A percentile compares a stretch with the other conserved stretches of the same genome.
These are phyloP conservation scores for Dendronephthya gigantea DNA, from an alignment of 64 coral and sea anemone species.

Conservation along the genomic window DNA sequence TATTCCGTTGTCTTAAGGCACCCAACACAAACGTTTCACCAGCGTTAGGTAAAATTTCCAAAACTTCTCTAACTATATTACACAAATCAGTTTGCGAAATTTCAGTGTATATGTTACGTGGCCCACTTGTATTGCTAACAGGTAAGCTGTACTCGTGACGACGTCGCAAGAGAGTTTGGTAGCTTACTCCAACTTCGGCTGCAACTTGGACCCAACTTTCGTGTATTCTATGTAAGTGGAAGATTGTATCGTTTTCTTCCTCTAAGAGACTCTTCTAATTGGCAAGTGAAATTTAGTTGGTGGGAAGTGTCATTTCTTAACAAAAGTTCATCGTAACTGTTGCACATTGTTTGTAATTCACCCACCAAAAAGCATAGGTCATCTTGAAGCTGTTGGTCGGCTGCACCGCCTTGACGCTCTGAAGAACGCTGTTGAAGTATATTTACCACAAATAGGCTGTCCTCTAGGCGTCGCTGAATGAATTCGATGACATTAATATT, in stretches of 20 bases:
- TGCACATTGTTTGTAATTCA: not conserved
- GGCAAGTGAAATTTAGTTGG: not conserved
- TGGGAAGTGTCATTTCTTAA: not conserved
- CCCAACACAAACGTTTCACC: conserved; percentile 10
- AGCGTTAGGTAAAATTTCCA: not conserved
- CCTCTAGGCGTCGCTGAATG: not conserved
- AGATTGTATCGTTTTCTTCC: not conserved
- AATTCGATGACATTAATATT: not conserved
- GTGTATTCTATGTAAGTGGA: not conserved
- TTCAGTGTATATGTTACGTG: not conserved
- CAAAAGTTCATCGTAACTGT: no score
- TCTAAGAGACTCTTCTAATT: not conserved
- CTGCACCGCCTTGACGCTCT: no score
- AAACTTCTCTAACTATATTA: not conserved
- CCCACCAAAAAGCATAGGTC: not conserved
- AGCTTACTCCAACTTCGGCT: not conserved
- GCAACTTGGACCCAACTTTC: not conserved
- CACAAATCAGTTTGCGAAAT: not conserved
- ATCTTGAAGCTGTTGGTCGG: not conserved
- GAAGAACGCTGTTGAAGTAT: not conserved
- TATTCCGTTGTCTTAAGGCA: not conserved
- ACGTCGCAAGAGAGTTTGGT: not conserved
- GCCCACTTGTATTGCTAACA: not conserved
- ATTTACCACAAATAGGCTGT: not conserved
- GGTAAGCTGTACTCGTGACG: not conserved